phyloP scores from a whole-genome alignment of 1,140 invertebrate genomes.

The Bombus huntii region DNA sequence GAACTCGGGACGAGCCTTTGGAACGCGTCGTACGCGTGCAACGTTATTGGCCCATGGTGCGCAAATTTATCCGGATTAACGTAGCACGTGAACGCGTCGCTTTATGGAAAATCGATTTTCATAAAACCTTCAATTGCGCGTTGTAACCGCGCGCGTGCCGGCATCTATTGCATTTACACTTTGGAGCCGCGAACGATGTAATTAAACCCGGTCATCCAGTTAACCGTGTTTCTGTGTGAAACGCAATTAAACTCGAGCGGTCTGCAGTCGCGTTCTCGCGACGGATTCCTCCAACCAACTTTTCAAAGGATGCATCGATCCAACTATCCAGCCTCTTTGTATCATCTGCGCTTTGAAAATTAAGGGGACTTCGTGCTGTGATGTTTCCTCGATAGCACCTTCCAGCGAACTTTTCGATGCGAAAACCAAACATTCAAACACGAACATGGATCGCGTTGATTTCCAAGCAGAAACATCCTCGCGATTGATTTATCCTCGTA shows the following conservation, averaged over 20 bases:
- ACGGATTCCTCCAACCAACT: constrained; percentile 45
- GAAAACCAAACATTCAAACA: background rate
- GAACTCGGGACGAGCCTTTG: too few species aligned
- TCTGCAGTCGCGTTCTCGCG: constrained; percentile 18
- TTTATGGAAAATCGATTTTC: constrained; percentile 64
- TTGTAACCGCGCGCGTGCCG: background rate
- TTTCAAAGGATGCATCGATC: background rate
- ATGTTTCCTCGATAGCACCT: background rate
- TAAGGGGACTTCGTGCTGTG: background rate
- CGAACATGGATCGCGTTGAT: background rate
- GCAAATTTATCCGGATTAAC: background rate
- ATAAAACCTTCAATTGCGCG: constrained; percentile 54
- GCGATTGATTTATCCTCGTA: constrained; percentile 37
- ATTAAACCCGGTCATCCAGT: constrained; percentile 55
- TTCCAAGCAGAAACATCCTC: background rate
- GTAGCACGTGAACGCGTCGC: constrained; percentile 10
- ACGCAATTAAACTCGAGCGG: constrained; percentile 56
- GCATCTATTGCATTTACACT: constrained; percentile 60
- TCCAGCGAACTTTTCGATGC: background rate
- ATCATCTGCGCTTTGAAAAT: background rate
- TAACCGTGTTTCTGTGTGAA: constrained; percentile 53
- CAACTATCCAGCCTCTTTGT: background rate
- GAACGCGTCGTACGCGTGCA: background rate
- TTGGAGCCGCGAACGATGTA: constrained; percentile 54
- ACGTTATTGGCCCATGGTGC: background rate